Evolutionary conservation across 1,140 invertebrate genomes (phyloP), one percentile per base, ranked within the genome.

Genomic region (Drosophila murphyi): DNA sequence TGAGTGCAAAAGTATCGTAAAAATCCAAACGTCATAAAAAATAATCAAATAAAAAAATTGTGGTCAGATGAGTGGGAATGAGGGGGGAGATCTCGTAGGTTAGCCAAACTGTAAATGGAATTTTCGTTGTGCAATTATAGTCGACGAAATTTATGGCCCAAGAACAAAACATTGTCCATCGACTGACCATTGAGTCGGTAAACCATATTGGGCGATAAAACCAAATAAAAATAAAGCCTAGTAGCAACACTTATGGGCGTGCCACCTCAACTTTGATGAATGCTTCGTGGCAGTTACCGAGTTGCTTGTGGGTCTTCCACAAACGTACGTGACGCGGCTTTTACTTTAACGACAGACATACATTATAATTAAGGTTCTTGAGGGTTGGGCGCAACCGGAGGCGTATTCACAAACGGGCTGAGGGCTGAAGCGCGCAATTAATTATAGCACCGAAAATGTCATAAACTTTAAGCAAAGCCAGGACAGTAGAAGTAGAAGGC

Each of bases 21-120:
- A 86, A 81, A 71, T 76, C 64, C 76, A 69, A 81, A 79, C 82
- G 78, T 55, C 78, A 82, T 87, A 79, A 87, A 87, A 86, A 83
- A 78, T 80, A 85, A 86, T 81, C 71, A 76, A 73, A 85, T 74
- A 50, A 73, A 80, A 48, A 59, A 52, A 20, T 20, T 20, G 0
- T 8, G 3, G 8, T 29, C 29, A 56, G 37, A 72, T 32, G 10
- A 41, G 7, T 48, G 43, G 48, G 28, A 20, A 20, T 20, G 1
- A 29, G 31, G 39, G 39, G 34, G 12, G 45, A 7, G 28, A 5
- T 3, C 51, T 28, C 32, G 3, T n/a, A 28, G 12, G 10, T 31
- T 12, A 20, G 28, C 39, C 50, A n/a, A 59, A 43, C 35, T 37
- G 32, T 28, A 73, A 74, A 61, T 65, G 50, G 62, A 69, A 28